A percentile compares a stretch with the other conserved stretches of the same genome.
These are phyloP conservation scores for Sinocyclocheilus anophthalmus DNA, from an alignment of 2,113 vertebrate genomes.

Conservation along the genomic window DNA sequence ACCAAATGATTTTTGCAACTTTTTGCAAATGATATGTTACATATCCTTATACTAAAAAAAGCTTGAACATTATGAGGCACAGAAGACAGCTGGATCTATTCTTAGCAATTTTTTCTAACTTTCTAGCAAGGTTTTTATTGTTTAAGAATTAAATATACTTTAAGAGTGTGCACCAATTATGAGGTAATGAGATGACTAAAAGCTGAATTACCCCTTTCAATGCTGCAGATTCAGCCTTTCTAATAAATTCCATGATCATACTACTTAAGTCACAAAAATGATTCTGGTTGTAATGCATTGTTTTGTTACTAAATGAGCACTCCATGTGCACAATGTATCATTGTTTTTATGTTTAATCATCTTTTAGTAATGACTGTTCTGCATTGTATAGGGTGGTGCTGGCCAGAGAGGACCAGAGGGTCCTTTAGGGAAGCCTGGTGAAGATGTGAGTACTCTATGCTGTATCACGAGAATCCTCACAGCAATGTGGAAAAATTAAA, in stretches of 20 bases:
- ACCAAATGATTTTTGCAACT: too few species aligned
- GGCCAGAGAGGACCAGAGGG: constrained; percentile 92
- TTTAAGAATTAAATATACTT: not conserved
- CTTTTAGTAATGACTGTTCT: not conserved
- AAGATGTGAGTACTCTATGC: constrained; percentile 85
- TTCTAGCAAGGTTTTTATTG: too few species aligned
- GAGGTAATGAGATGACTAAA: constrained; percentile 72
- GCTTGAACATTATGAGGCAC: not conserved
- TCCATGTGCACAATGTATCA: not conserved
- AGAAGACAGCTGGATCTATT: not conserved
- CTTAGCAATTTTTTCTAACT: not conserved
- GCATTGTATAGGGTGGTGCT: constrained; percentile 78
- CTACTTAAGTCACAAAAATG: not conserved
- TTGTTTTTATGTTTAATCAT: constrained; percentile 8
- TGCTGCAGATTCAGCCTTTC: not conserved
- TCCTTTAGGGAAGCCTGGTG: constrained; percentile 89
- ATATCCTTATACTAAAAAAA: too few species aligned
- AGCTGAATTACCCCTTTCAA: not conserved
- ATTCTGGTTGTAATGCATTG: not conserved
- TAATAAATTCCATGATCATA: not conserved
- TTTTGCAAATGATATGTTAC: not conserved
- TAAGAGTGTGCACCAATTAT: not conserved
- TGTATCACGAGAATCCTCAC: not conserved
- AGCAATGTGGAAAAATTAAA: not conserved
- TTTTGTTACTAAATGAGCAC: not conserved